These are phyloP conservation scores for Phyllopteryx taeniolatus DNA, from an alignment of 2,113 vertebrate genomes.

Conservation along the genomic window DNA sequence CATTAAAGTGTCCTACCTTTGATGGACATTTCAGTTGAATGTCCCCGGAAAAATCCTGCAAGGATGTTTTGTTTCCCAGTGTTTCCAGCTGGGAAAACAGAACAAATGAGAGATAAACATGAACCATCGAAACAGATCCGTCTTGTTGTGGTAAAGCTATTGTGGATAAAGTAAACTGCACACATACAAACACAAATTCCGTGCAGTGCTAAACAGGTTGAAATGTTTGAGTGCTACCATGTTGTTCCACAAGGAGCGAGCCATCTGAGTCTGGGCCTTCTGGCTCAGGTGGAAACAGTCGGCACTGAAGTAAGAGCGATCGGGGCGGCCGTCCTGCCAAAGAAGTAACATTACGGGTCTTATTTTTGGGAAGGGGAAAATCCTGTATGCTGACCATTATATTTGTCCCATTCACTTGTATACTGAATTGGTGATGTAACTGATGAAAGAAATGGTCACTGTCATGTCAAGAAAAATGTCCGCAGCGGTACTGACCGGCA, in stretches of 20 bases:
- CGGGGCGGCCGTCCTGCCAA: conserved; percentile 75
- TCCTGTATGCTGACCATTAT: too few relatives aligned
- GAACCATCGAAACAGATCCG: not conserved
- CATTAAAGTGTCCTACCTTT: conserved; percentile 62
- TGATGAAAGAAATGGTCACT: not conserved
- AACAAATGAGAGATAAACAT: not conserved
- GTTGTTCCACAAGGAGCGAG: conserved; percentile 84
- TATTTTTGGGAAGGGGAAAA: too few relatives aligned
- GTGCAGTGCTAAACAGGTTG: not conserved
- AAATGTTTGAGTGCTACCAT: conserved; percentile 71
- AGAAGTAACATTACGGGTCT: not conserved
- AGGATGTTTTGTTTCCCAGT: conserved; percentile 72
- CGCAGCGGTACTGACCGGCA: conserved; percentile 61
- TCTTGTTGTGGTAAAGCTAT: not conserved
- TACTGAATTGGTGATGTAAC: not conserved
- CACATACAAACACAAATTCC: not conserved
- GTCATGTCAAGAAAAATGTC: not conserved
- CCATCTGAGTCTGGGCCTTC: conserved; percentile 82
- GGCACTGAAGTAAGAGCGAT: conserved; percentile 82
- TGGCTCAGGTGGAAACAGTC: conserved; percentile 88
- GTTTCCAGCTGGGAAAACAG: conserved; percentile 78
- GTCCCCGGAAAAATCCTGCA: conserved; percentile 58
- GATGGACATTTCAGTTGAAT: conserved; percentile 75
- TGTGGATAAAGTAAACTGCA: not conserved
- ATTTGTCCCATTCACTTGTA: not conserved